Evolutionary conservation across 2,888 invertebrate genomes (phyloP).

Genomic region (Dioctria rufipes): DNA sequence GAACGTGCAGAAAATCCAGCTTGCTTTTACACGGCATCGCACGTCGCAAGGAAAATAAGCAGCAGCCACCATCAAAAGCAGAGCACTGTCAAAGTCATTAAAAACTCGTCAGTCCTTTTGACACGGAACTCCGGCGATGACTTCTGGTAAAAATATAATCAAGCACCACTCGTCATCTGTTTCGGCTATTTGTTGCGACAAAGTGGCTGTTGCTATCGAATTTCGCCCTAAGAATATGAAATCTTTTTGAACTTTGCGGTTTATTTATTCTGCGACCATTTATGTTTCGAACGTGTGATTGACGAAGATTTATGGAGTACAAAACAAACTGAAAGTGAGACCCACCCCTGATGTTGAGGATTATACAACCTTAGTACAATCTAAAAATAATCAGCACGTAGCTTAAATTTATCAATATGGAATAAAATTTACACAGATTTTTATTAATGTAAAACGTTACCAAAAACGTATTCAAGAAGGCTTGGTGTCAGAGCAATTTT

Average conservation of each 20-base stretch:
- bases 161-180: constrained; percentile 41
- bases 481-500: too few relatives aligned
- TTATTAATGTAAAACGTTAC: too few relatives aligned
- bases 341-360: too few relatives aligned
- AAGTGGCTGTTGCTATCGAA: constrained; percentile 28
- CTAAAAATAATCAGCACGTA: too few relatives aligned
- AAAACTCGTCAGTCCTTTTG: constrained; percentile 46
- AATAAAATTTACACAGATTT: too few relatives aligned
- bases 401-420: too few relatives aligned
- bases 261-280: constrained; percentile 38
- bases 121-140: constrained; percentile 39
- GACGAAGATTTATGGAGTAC: constrained; percentile 51
- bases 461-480: too few relatives aligned
- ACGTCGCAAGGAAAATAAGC: not conserved
- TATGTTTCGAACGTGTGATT: constrained; percentile 44
- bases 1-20: too few relatives aligned
- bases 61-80: not conserved
- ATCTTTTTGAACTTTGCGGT: constrained; percentile 36
- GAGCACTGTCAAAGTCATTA: constrained; percentile 43
- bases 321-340: too few relatives aligned
- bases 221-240: constrained; percentile 18
- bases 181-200: constrained; percentile 46
- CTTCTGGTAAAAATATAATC: constrained; percentile 43
- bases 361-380: too few relatives aligned
- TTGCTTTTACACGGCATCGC: too few relatives aligned